Evolutionary conservation across 2,888 invertebrate species (phyloP), one percentile per base, ranked within the genome.

Genomic region (Trichogramma dendrolimi): DNA sequence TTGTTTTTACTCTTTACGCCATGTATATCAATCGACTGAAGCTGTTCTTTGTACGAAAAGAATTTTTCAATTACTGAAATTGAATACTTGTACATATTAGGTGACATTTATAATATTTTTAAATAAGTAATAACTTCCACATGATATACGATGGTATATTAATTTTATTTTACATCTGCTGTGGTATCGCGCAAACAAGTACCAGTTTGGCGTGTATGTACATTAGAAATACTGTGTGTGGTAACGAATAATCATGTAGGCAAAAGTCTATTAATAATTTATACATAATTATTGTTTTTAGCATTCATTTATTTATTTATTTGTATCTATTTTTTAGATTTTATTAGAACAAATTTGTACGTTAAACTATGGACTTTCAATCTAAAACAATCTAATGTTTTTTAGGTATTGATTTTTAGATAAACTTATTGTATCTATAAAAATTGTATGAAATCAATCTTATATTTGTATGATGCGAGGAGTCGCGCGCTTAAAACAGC

Each of bases 21-120:
- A 5, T 47, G 38, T 52, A 14, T 43, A 58, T 6, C 43, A 52
- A 60, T 55, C 40, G 58, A 46, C 59, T 62, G 62, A 44, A 11
- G 52, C 56, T 11, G 60, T 52, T 60, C 58, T 48, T 46, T 58
- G 55, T 57, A 57, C 59, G 50, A 53, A 63, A 62, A 64, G 60
- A 55, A 66, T 66, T 66, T 66, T 57, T 67, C 27, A 27, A 67
- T 69, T 67, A 67, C 68, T 27, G 27, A 27, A 27, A 27, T 68
- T 67, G 65, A 65, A 67, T 65, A 58, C 71, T 71, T 74, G 74
- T 75, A 75, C 65, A 75, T 75, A 75, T 67, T 74, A 73, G 72
- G 68, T 65, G 67, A 71, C 62, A 67, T 70, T 71, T 70, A 68
- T 67, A 27, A 27, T 27, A 27, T 27, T 27, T 27, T 27, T 27